phyloP scores from a whole-genome alignment of 1,140 invertebrate genomes.

The Homalodisca vitripennis region DNA sequence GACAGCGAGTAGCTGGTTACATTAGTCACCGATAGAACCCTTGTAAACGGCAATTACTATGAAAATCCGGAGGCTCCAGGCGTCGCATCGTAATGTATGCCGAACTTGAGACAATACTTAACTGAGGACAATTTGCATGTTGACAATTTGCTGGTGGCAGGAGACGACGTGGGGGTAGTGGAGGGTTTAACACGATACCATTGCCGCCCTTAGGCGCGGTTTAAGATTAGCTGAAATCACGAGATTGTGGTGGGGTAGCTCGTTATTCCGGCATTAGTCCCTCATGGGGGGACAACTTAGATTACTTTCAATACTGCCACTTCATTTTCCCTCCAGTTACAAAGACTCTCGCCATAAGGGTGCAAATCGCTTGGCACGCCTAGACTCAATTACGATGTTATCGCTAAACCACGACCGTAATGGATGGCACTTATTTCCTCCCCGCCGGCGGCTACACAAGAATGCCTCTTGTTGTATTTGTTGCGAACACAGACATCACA shows the following conservation, averaged over 20 bases:
- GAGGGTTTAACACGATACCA: neutral
- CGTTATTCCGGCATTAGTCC: too few species aligned
- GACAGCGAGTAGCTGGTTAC: too few species aligned
- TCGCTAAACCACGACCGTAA: slow-evolving; percentile 35
- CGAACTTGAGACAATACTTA: slow-evolving; percentile 15
- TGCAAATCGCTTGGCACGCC: slow-evolving; percentile 35
- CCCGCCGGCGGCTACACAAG: slow-evolving; percentile 19
- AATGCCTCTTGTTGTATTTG: too few species aligned
- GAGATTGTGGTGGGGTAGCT: slow-evolving; percentile 28
- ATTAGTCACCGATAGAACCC: too few species aligned
- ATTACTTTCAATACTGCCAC: slow-evolving; percentile 33
- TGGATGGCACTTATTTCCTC: slow-evolving; percentile 36
- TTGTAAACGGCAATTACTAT: slow-evolving; percentile 16
- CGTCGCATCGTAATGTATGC: neutral
- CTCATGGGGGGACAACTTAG: slow-evolving; percentile 28
- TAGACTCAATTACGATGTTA: slow-evolving; percentile 35
- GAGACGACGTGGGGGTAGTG: too few species aligned
- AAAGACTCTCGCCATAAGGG: slow-evolving; percentile 32
- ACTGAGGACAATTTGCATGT: slow-evolving; percentile 4
- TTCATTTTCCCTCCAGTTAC: slow-evolving; percentile 30
- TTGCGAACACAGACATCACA: too few species aligned
- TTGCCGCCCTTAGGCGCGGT: slow-evolving; percentile 13
- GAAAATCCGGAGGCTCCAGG: too few species aligned
- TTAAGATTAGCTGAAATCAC: slow-evolving; percentile 34
- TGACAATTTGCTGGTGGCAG: neutral